Evolutionary conservation across 2,888 invertebrate genomes (phyloP).

Genomic region (Xestia ashworthii): DNA sequence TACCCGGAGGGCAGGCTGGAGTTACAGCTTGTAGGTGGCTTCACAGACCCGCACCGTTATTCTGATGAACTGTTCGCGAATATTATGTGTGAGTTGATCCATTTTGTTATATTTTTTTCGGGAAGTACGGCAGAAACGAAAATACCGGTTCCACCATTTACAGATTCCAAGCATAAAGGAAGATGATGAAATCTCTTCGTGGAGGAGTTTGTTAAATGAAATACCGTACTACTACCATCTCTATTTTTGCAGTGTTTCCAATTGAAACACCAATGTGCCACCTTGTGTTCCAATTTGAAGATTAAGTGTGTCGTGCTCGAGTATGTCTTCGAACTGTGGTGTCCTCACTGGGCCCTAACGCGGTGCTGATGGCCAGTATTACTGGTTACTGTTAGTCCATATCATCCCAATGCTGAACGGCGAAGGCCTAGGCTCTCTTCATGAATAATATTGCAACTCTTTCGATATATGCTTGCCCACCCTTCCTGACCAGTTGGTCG

Average conservation of each 20-base stretch:
- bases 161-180: background rate
- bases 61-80: constrained; percentile 97
- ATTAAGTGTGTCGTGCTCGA: background rate
- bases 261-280: too few species aligned
- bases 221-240: background rate
- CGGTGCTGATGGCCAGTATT: background rate
- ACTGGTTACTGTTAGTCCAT: background rate
- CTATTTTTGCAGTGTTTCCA: background rate
- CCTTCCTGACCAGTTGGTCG: background rate
- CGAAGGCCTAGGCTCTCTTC: background rate
- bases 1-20: constrained; percentile 97
- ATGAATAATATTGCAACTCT: background rate
- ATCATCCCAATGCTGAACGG: background rate
- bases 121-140: background rate
- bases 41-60: constrained; percentile 96
- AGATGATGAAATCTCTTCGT: background rate
- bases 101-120: background rate
- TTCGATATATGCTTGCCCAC: background rate
- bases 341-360: background rate
- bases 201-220: background rate
- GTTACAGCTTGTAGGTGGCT: constrained; percentile 97
- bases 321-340: background rate
- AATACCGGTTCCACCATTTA: background rate
- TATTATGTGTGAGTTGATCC: constrained; percentile 93
- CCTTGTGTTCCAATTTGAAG: background rate